Conservation (phyloP, 2,888 invertebrate genomes). For the Folsomia candida region DNA sequence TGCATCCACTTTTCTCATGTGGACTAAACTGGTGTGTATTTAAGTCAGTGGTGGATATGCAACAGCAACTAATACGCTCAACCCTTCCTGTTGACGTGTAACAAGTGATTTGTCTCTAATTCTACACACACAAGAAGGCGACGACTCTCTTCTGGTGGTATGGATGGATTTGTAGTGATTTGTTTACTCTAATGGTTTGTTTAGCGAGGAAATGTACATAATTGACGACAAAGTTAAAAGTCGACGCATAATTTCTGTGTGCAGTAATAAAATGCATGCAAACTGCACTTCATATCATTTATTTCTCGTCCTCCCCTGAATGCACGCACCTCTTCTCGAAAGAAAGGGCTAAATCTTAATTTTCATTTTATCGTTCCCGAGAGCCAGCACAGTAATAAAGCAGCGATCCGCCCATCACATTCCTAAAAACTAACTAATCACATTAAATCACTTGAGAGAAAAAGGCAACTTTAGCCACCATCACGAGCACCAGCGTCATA, state of each 20-base stretch:
- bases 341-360: neutral
- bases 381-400: too few relatives aligned
- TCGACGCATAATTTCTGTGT: too few relatives aligned
- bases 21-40: neutral
- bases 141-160: too few relatives aligned
- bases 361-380: too few relatives aligned
- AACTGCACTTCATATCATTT: too few relatives aligned
- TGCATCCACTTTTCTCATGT: neutral
- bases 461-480: neutral
- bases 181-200: too few relatives aligned
- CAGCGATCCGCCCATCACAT: neutral
- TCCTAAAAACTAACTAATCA: neutral
- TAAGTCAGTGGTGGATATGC: neutral
- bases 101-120: slow-evolving; percentile 3
- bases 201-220: too few relatives aligned
- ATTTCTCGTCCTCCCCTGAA: neutral
- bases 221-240: too few relatives aligned
- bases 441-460: neutral
- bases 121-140: too few relatives aligned
- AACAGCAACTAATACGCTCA: neutral
- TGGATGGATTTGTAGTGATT: too few relatives aligned
- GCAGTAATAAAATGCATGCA: too few relatives aligned
- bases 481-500: too few relatives aligned
- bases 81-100: neutral
- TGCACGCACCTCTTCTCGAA: neutral